Percentiles rank a stretch among this genome's conserved stretches.
Conservation (phyloP, 2,113 vertebrate genomes). For the Salvelinus alpinus region DNA sequence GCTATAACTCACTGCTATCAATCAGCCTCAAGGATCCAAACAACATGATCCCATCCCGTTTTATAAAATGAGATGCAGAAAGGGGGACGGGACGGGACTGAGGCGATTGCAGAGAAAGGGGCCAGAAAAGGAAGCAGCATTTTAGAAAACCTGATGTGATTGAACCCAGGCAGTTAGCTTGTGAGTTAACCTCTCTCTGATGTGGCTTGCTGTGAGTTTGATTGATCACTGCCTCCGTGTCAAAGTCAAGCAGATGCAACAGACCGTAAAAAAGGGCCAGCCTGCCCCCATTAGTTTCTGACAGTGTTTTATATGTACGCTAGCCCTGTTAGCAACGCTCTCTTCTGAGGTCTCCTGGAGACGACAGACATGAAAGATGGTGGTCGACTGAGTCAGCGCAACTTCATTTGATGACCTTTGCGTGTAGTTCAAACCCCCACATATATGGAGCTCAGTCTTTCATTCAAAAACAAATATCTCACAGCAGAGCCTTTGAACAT, state of each 20-base stretch:
- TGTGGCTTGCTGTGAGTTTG: conserved; percentile 24
- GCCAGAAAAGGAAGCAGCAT: not conserved
- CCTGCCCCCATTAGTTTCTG: not conserved
- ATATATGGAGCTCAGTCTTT: not conserved
- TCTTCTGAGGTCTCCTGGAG: not conserved
- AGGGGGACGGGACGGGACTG: not conserved
- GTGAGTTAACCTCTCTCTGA: conserved; percentile 9
- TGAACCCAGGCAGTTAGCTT: not conserved
- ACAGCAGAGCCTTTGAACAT: conserved; percentile 1
- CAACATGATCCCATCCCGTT: too few species aligned
- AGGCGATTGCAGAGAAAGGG: not conserved
- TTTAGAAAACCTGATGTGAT: not conserved
- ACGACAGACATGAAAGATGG: conserved; percentile 4
- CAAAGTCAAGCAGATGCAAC: conserved; percentile 15
- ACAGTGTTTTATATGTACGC: not conserved
- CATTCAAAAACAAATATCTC: not conserved
- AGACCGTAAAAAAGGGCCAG: not conserved
- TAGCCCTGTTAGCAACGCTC: not conserved
- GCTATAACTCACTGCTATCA: too few species aligned
- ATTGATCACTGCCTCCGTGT: conserved; percentile 31
- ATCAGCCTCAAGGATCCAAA: too few species aligned
- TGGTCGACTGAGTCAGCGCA: not conserved
- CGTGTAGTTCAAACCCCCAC: not conserved
- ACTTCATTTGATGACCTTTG: not conserved
- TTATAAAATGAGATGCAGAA: not conserved